A percentile compares a stretch with the other conserved stretches of the same genome.
Conservation (phyloP, 2,797 vertebrate species). For the Micropoecilia bifurca region DNA sequence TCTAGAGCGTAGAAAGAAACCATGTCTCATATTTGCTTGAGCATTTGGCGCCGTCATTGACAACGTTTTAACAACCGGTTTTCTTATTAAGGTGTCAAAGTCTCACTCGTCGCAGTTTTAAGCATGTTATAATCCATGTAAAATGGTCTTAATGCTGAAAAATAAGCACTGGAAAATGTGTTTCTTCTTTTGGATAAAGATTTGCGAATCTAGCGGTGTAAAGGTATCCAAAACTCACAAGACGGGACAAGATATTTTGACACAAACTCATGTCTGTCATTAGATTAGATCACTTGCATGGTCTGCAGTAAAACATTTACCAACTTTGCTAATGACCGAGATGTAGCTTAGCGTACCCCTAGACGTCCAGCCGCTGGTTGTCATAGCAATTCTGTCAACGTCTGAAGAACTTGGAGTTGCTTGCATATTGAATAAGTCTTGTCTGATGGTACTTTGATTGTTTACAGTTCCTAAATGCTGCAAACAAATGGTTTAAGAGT, state of each 20-base stretch:
- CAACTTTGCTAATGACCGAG: neutral
- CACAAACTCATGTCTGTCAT: neutral
- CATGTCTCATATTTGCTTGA: neutral
- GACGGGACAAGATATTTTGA: neutral
- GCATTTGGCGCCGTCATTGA: neutral
- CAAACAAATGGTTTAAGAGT: too few relatives aligned
- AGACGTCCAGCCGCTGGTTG: neutral
- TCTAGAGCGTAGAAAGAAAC: neutral
- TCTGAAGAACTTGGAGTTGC: neutral
- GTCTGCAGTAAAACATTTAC: neutral
- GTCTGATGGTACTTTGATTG: neutral
- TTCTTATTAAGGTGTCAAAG: neutral
- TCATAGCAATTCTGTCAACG: too few relatives aligned
- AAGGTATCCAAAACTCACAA: neutral
- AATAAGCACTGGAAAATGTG: neutral
- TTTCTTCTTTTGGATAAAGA: neutral
- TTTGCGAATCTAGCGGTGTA: neutral
- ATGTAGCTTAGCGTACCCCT: neutral
- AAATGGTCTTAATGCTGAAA: neutral
- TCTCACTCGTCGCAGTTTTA: neutral
- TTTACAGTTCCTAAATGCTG: too few relatives aligned
- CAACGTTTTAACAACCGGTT: neutral
- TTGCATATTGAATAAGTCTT: neutral
- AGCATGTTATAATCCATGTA: neutral
- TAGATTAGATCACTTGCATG: neutral